Base-by-base conservation (phyloP, 1,140 invertebrate genomes). In the Dendrolimus punctatus region DNA sequence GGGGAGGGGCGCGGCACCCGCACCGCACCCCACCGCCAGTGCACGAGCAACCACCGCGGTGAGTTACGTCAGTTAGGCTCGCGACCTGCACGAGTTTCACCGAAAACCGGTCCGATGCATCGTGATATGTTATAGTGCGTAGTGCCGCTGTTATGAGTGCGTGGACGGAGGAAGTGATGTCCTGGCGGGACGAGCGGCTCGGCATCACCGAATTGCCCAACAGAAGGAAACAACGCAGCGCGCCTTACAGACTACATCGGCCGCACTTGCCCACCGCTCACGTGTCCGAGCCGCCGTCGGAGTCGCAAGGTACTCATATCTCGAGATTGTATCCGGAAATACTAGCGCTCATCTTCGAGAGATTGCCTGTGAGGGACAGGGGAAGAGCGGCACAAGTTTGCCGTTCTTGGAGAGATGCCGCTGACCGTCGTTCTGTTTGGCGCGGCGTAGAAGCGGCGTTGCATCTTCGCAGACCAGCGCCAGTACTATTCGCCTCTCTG, bases 371-470 rank as follows among this genome's bases (percentile, higher is more conserved):
- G 5, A 88, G 92, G 66, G 96, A 98, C 87, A 92, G 96, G 76
- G 96, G 97, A 0, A 87, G 95, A 38, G 96, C 93, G 3, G 95
- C 96, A 3, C 96, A 97, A 85, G 96, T 98, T 55, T 98, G 96
- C 85, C 89, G 90, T 9, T 88, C 93, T 36, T 98, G 96, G 96
- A 85, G 95, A 54, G 96, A 98, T 65, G 96, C 96, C 4, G 95
- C 96, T 4, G 97, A 98, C 76, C 92, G 95, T 66, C 93, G 95
- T 57, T 95, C 94, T 5, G 96, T 98, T 5, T 98, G 97, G 97
- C 91, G 95, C 59, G 95, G 95, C 42, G 95, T 97, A 5, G 95
- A 97, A 75, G 96, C 97, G 0, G 93, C 95, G 64, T 82, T 98
- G 58, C 96, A 98, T 83, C 89, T 98, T 40, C 90, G 94, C 43